A percentile compares a stretch with the other conserved stretches of the same genome.
Conservation (phyloP, 2,888 invertebrate genomes). For the Sinopyrophorus schimmeli region DNA sequence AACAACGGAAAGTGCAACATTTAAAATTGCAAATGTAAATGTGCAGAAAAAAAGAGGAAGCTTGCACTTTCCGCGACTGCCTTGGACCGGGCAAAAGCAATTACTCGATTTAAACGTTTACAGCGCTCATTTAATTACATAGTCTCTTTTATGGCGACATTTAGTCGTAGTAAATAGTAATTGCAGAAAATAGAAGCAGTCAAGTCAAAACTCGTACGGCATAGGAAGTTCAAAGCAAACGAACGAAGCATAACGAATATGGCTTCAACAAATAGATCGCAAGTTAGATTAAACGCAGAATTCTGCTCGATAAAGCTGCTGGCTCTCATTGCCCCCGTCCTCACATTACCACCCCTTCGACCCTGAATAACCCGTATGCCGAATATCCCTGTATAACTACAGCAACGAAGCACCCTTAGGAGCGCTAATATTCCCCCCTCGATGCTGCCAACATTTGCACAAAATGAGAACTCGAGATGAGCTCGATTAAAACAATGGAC, state of each 20-base stretch:
- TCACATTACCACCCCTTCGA: slow-evolving; percentile 40
- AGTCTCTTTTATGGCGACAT: too few relatives aligned
- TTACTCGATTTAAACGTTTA: too few relatives aligned
- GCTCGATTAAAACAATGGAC: slow-evolving; percentile 57
- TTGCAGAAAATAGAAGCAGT: slow-evolving; percentile 21
- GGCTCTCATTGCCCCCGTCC: slow-evolving; percentile 38
- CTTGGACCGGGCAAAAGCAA: too few relatives aligned
- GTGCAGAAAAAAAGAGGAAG: too few relatives aligned
- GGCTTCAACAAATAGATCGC: slow-evolving; percentile 55
- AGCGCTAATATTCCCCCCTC: slow-evolving; percentile 55
- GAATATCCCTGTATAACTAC: slow-evolving; percentile 38
- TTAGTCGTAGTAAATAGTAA: too few relatives aligned
- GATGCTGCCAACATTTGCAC: slow-evolving; percentile 55
- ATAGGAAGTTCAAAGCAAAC: slow-evolving; percentile 30
- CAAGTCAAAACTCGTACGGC: slow-evolving; percentile 23
- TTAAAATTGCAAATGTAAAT: too few relatives aligned
- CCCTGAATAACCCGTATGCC: slow-evolving; percentile 39
- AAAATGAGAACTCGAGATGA: slow-evolving; percentile 56
- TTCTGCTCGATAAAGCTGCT: slow-evolving; percentile 54
- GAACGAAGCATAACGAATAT: slow-evolving; percentile 39
- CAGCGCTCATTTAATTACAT: too few relatives aligned
- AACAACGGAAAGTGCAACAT: too few relatives aligned
- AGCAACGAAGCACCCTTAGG: slow-evolving; percentile 49
- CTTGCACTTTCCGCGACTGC: too few relatives aligned
- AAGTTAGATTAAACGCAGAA: slow-evolving; percentile 56